A percentile compares a stretch with the other conserved stretches of the same genome.
These are phyloP conservation scores for Acrocephalus kingi DNA, from an alignment of 2,113 vertebrate genomes.

Conservation along the genomic window DNA sequence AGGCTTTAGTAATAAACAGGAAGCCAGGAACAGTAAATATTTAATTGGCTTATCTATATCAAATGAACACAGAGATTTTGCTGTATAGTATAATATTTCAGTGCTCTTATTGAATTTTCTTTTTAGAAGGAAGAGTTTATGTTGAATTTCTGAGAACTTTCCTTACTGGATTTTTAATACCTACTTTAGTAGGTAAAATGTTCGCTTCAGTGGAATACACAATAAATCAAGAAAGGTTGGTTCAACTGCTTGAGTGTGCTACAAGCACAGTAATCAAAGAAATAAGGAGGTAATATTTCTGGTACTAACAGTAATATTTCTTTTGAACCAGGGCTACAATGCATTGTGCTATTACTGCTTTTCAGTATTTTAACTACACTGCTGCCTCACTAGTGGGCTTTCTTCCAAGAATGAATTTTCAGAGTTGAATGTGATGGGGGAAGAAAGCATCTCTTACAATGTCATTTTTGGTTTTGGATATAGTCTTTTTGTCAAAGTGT, in stretches of 20 bases:
- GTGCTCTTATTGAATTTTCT: constrained; percentile 21
- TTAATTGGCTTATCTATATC: constrained; percentile 49
- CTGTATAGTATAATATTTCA: background rate
- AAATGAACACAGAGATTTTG: constrained; percentile 10
- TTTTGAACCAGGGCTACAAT: background rate
- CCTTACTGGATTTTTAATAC: background rate
- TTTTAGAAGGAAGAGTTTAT: background rate
- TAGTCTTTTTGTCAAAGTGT: rapidly evolving
- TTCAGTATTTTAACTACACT: background rate
- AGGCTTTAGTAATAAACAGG: constrained; percentile 33
- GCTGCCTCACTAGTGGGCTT: background rate
- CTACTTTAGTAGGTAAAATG: background rate
- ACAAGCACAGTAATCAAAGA: background rate
- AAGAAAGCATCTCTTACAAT: background rate
- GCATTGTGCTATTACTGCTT: background rate
- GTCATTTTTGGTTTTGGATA: background rate
- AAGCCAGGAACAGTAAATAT: constrained; percentile 50
- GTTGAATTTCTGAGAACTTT: constrained; percentile 28
- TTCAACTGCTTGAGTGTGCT: background rate
- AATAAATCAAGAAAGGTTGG: constrained; percentile 34
- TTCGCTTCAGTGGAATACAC: background rate
- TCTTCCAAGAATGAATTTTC: background rate
- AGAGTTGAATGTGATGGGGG: background rate
- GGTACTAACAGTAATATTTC: background rate
- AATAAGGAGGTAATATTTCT: constrained; percentile 5